Conservation (phyloP, 92 coral and sea anemone species). For the Porites rus region DNA sequence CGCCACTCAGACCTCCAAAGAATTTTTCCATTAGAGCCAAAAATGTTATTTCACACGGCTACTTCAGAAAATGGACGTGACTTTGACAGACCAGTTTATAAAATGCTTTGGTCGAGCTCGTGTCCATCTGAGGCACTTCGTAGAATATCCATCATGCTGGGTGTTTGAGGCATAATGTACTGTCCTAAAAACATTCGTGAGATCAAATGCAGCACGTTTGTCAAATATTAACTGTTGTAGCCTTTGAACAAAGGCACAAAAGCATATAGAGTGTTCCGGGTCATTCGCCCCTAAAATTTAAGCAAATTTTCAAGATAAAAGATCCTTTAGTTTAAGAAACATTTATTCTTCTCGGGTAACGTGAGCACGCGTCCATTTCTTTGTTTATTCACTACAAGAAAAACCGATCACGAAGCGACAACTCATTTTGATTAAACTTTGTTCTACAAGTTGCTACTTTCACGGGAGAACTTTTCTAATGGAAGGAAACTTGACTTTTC, state of each 20-base stretch:
- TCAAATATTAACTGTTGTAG: conserved; percentile 48
- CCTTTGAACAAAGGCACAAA: conserved; percentile 50
- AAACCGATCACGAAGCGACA: conserved; percentile 15
- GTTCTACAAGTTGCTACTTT: conserved; percentile 1
- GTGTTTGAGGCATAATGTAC: neutral
- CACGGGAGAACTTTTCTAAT: neutral
- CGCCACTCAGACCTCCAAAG: conserved; percentile 99
- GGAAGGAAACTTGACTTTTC: neutral
- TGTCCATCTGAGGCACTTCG: conserved; percentile 7
- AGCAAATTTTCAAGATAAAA: conserved; percentile 44
- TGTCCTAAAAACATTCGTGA: conserved; percentile 10
- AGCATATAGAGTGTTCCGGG: conserved; percentile 50
- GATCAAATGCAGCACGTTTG: conserved; percentile 59
- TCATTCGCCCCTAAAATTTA: conserved; percentile 67
- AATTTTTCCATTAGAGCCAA: conserved; percentile 92
- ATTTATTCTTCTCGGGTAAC: conserved; percentile 30
- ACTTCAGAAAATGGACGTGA: neutral
- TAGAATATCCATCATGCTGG: neutral
- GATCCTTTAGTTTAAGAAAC: conserved; percentile 24
- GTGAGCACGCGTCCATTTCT: conserved; percentile 32
- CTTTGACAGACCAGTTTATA: conserved; percentile 21
- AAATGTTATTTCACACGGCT: conserved; percentile 68
- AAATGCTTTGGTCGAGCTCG: neutral
- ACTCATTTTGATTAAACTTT: conserved; percentile 28
- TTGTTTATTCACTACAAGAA: neutral